Percentiles rank a stretch among this genome's conserved stretches.
Evolutionary conservation across 2,113 vertebrate genomes (phyloP).

Genomic region (Scomber scombrus): DNA sequence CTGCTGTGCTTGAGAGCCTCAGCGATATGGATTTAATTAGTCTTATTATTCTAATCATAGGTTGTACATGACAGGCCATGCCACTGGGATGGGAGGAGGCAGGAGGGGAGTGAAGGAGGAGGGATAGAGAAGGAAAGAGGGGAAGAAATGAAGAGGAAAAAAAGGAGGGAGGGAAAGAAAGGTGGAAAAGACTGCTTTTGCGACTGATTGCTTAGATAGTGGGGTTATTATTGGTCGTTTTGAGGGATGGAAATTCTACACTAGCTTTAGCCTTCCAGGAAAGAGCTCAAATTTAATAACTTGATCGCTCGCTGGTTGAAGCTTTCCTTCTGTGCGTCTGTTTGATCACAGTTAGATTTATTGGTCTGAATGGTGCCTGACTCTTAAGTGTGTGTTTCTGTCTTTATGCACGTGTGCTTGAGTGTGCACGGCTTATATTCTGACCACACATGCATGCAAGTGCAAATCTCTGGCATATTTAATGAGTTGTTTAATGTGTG

Average conservation of each 20-base stretch:
- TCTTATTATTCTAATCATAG: slow-evolving; percentile 81
- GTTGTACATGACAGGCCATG: slow-evolving; percentile 72
- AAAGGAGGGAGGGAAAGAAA: slow-evolving; percentile 2
- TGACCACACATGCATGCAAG: neutral
- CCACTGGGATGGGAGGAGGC: slow-evolving; percentile 55
- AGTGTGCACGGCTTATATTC: neutral
- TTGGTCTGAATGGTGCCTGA: neutral
- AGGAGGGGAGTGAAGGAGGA: neutral
- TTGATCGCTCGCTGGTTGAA: neutral
- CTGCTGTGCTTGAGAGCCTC: slow-evolving; percentile 45
- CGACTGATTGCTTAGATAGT: slow-evolving; percentile 33
- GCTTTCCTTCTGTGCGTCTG: neutral
- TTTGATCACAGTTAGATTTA: neutral
- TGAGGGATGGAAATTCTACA: slow-evolving; percentile 22
- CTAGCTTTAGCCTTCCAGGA: slow-evolving; percentile 17
- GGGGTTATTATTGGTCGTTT: slow-evolving; percentile 37
- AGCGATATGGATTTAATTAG: slow-evolving; percentile 80
- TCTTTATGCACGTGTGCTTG: neutral
- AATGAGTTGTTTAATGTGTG: neutral
- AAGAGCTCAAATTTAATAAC: slow-evolving; percentile 27
- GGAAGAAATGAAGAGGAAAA: slow-evolving; percentile 1
- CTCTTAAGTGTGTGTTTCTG: slow-evolving; percentile 1
- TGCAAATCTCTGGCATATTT: neutral
- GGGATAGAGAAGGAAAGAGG: neutral
- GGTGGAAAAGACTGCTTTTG: slow-evolving; percentile 33